Percentiles rank a stretch among this genome's conserved stretches.
phyloP scores from a whole-genome alignment of 2,888 invertebrate species.

The Orchesellides sinensis region DNA sequence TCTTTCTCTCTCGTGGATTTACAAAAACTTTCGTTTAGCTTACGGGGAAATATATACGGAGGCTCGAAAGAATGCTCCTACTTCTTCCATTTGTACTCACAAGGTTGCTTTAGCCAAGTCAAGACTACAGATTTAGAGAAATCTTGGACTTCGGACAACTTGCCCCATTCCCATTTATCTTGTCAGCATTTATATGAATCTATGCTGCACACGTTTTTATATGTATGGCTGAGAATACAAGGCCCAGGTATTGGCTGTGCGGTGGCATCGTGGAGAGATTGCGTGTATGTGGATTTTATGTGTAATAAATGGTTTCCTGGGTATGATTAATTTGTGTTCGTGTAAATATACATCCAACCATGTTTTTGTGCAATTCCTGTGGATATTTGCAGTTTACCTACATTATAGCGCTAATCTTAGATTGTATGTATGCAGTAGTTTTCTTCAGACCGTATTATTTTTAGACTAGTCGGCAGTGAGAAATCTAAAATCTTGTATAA shows the following conservation, averaged over 20 bases:
- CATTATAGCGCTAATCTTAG: neutral
- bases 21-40: conserved; percentile 47
- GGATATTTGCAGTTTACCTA: too few relatives aligned
- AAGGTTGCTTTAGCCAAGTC: conserved; percentile 43
- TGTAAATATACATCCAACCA: too few relatives aligned
- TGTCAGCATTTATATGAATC: conserved; percentile 46
- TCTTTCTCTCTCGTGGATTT: conserved; percentile 20
- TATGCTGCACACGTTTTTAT: conserved; percentile 18
- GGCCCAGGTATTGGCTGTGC: neutral
- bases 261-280: conserved; percentile 35
- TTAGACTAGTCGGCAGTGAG: neutral
- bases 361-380: too few relatives aligned
- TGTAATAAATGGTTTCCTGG: conserved; percentile 62
- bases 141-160: conserved; percentile 64
- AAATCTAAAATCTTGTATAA: conserved; percentile 23
- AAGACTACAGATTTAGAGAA: conserved; percentile 57
- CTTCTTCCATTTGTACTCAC: conserved; percentile 31
- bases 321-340: conserved; percentile 57
- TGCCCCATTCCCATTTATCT: conserved; percentile 62
- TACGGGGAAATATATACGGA: neutral
- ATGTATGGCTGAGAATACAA: too few relatives aligned
- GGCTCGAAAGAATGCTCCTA: neutral
- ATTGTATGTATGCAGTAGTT: neutral
- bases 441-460: too few relatives aligned
- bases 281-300: conserved; percentile 60